Conservation (phyloP, 1,140 invertebrate species). For the silkworm (Bombyx mori) region DNA sequence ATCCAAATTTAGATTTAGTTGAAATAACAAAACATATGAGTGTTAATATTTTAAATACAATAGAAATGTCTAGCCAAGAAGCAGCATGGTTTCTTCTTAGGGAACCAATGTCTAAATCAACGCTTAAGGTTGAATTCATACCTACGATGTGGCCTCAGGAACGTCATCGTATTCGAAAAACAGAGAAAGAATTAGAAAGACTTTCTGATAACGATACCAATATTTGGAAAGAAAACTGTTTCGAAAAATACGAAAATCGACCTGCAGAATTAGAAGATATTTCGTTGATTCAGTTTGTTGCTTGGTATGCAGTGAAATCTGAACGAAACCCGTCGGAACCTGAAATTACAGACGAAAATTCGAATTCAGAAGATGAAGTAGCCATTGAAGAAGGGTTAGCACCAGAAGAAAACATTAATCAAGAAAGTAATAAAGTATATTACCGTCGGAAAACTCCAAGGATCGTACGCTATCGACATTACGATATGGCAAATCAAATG, state of each 20-base stretch:
- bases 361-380: conserved; percentile 3
- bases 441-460: conserved; percentile 5
- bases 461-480: conserved; percentile 7
- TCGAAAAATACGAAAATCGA: conserved; percentile 3
- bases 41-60: conserved; percentile 6
- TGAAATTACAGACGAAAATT: conserved; percentile 2
- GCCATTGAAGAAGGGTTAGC: conserved; percentile 3
- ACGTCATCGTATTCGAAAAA: conserved; percentile 5
- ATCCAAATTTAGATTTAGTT: conserved; percentile 9
- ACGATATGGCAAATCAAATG: conserved; percentile 4
- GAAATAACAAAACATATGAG: conserved; percentile 1
- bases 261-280: conserved; percentile 3
- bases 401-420: conserved; percentile 1
- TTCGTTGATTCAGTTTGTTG: conserved; percentile 3
- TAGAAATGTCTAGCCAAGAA: conserved; percentile 7
- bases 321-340: background rate
- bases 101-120: conserved; percentile 7
- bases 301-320: conserved; percentile 3
- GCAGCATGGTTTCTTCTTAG: conserved; percentile 7
- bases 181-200: conserved; percentile 3
- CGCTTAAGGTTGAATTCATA: conserved; percentile 5
- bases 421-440: conserved; percentile 1
- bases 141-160: conserved; percentile 4
- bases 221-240: conserved; percentile 5
- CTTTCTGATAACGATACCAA: background rate